Evolutionary conservation across 2,797 vertebrate species (phyloP).

Genomic region (Rhinophrynus dorsalis): DNA sequence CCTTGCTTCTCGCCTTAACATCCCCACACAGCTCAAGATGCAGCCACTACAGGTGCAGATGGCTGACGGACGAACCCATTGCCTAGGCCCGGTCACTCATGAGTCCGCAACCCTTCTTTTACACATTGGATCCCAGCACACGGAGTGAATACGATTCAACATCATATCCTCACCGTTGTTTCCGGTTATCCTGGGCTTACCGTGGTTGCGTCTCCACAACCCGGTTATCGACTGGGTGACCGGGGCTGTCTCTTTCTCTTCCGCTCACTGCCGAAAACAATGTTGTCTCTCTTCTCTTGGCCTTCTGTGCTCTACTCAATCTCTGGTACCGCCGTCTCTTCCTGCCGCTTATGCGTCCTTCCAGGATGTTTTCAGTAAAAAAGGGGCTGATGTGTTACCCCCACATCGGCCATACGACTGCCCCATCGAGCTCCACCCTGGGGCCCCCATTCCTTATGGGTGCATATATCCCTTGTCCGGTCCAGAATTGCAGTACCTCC

Average conservation of each 20-base stretch:
- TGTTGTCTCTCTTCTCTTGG: not conserved
- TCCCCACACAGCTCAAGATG: no score
- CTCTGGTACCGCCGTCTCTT: not conserved
- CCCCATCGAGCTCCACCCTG: no score
- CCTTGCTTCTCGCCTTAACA: no score
- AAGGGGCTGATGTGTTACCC: not conserved
- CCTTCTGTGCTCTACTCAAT: not conserved
- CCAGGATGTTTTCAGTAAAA: not conserved
- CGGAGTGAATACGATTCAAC: no score
- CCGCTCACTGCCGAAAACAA: not conserved
- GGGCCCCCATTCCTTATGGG: not conserved
- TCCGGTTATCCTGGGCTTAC: not conserved
- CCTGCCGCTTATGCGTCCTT: not conserved
- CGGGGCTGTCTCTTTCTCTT: not conserved
- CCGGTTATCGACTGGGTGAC: not conserved
- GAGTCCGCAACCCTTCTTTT: no score
- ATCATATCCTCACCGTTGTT: no score
- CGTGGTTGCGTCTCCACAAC: not conserved
- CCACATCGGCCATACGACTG: not conserved
- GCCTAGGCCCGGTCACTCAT: no score
- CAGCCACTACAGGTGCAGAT: no score
- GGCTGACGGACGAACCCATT: no score
- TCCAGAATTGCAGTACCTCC: not conserved
- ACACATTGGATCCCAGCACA: no score
- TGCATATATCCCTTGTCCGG: not conserved